Evolutionary conservation across 2,797 vertebrate species (phyloP).

Genomic region (Uromys caudimaculatus): DNA sequence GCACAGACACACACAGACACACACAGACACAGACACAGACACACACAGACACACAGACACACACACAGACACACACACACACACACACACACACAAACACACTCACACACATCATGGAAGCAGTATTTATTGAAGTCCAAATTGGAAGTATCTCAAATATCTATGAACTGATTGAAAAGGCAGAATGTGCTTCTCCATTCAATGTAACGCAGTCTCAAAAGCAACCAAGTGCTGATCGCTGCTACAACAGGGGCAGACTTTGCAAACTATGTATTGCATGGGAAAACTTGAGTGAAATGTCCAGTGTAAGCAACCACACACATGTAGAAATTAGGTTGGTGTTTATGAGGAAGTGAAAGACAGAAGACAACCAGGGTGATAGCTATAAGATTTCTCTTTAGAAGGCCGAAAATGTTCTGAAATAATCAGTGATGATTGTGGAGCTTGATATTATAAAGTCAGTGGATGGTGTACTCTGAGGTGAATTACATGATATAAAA

Average conservation of each 20-base stretch:
- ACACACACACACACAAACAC: too few relatives aligned
- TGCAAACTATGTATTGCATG: background rate
- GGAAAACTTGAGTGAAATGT: background rate
- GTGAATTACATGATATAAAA: background rate
- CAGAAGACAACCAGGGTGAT: background rate
- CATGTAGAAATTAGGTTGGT: background rate
- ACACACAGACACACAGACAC: background rate
- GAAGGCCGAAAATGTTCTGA: conserved; percentile 36
- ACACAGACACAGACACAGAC: background rate
- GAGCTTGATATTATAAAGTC: background rate
- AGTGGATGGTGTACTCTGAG: background rate
- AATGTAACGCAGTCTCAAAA: conserved; percentile 5
- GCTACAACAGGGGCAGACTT: background rate
- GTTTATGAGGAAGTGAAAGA: background rate
- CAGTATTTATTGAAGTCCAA: conserved; percentile 2
- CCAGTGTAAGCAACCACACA: background rate
- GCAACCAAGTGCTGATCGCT: background rate
- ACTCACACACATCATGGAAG: background rate
- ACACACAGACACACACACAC: too few relatives aligned
- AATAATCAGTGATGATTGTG: background rate
- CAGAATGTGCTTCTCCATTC: background rate
- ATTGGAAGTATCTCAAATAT: background rate
- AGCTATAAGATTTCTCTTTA: background rate
- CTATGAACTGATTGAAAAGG: conserved; percentile 3
- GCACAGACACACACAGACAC: background rate